These are phyloP conservation scores for Pseudachorutes palmiensis DNA, from an alignment of 1,140 invertebrate species.

Conservation along the genomic window DNA sequence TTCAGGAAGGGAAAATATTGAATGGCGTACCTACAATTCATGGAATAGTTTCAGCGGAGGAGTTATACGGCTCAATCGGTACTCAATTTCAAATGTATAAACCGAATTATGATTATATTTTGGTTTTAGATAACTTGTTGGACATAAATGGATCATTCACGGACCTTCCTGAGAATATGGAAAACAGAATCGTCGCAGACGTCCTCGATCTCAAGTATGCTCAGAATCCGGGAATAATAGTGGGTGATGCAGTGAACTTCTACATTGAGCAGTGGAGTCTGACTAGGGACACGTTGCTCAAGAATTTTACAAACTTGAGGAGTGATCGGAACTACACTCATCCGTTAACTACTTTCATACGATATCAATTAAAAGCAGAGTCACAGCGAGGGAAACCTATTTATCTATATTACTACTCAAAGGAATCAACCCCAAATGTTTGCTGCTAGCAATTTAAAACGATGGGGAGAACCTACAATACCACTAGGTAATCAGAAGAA, in stretches of 20 bases:
- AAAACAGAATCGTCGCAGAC: background rate
- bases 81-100: background rate
- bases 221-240: background rate
- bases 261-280: background rate
- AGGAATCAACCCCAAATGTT: background rate
- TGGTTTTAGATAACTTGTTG: background rate
- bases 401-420: background rate
- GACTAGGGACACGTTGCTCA: background rate
- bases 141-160: background rate
- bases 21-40: background rate
- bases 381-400: background rate
- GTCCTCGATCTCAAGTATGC: background rate
- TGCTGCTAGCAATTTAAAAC: background rate
- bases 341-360: background rate
- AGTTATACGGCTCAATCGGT: background rate
- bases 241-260: background rate
- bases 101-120: background rate
- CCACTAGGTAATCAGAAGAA: background rate
- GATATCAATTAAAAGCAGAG: background rate
- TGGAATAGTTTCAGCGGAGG: background rate
- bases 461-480: background rate
- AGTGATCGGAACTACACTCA: background rate
- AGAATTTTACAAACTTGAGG: background rate
- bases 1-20: background rate
- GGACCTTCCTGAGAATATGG: background rate